A percentile compares a stretch with the other conserved stretches of the same genome.
phyloP scores from a whole-genome alignment of 2,888 invertebrate genomes.

The Caenorhabditis afra region DNA sequence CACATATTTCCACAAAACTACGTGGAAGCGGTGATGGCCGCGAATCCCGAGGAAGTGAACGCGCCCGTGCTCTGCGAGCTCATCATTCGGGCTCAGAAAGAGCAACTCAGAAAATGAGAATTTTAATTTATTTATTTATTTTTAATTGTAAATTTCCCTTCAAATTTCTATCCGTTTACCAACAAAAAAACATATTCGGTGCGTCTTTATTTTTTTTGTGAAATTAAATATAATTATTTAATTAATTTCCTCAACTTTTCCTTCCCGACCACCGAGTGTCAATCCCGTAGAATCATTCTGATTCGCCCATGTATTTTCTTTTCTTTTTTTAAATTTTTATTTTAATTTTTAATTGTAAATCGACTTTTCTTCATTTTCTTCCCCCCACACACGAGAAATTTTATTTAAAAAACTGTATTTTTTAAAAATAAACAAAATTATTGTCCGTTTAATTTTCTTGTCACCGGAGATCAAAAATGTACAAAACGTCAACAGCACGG shows the following conservation, averaged over 20 bases:
- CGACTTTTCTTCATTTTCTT: background rate
- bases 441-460: no score
- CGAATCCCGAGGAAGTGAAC: conserved; percentile 91
- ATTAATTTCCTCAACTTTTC: background rate
- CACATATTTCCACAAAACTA: conserved; percentile 87
- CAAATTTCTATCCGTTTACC: background rate
- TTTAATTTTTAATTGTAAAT: background rate
- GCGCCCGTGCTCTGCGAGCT: conserved; percentile 89
- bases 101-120: conserved; percentile 20
- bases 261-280: conserved; percentile 21
- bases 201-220: conserved; percentile 9
- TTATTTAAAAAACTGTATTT: no score
- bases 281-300: conserved; percentile 64
- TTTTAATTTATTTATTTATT: conserved; percentile 3
- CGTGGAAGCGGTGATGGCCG: conserved; percentile 86
- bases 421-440: no score
- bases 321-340: background rate
- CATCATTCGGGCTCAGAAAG: conserved; percentile 64
- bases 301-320: conserved; percentile 28
- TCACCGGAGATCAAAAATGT: no score
- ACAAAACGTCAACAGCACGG: no score
- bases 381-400: no score
- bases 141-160: background rate
- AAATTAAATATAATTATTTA: conserved; percentile 1
- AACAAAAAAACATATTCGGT: no score